Base-by-base conservation (phyloP, 2,797 vertebrate genomes). In the Rhinichthys osculus region DNA sequence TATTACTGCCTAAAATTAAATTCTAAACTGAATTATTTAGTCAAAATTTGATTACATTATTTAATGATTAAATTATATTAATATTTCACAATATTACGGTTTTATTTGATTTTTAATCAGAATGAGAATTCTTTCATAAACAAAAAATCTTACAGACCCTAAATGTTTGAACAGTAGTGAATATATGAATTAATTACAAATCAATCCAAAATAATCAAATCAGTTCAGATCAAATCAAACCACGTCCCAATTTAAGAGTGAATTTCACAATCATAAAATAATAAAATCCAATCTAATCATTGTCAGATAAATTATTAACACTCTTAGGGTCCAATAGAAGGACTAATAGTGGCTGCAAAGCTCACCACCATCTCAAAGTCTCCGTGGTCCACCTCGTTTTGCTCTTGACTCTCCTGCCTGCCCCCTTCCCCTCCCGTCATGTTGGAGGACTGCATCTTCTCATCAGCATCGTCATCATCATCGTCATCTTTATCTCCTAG, bases 351-450 rank as follows among this genome's bases (percentile, higher is more conserved):
- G 17, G 52, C 8, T 47, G 23, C 88, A 62, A 89, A 86, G 94
- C 97, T 97, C 92, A 99, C 98, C 97, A 99, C 98, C 98, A 99
- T 99, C 93, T 99, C 98, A 30, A 99, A 99, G 94, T 99, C 98
- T 1, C 97, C 97, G 0, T 99, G 98, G 90, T 99, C 98, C 90
- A 99, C 98, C 91, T 99, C 98, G 2, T 87, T 97, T 90, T 99
- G 98, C 82, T 99, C 98, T 87, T 99, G 98, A 94, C 97, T 98
- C 90, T 98, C 97, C 89, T 96, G 98, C 44, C 97, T 95, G 78
- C 97, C 95, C 13, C 97, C 95, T 19, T 97, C 97, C 3, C 95
- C 96, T n/a, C 96, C 96, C 0, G 97, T 95, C 86, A 99, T 95
- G 52, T 96, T 97, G 1, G 97, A 97, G 2, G 96, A 93, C 90